These are phyloP conservation scores for Panagrolaimus sp. DNA, from an alignment of 1,140 invertebrate genomes.

Conservation along the genomic window DNA sequence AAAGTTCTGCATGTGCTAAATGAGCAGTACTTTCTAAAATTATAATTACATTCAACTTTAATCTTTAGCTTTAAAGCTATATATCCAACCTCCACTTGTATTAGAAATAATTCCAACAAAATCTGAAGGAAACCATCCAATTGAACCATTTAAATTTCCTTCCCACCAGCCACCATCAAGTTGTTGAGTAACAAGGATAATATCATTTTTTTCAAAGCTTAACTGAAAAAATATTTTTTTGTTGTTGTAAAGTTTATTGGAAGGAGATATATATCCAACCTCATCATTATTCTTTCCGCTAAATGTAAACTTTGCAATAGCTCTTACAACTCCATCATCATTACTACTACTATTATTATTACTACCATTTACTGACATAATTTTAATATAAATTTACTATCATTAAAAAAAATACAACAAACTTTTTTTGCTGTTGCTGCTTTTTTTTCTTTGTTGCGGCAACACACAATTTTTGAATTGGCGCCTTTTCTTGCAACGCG, in stretches of 20 bases:
- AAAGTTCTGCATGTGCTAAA: background rate
- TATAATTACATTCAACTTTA: constrained; percentile 2
- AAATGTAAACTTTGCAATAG: constrained; percentile 78
- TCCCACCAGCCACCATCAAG: constrained; percentile 98
- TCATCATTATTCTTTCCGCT: constrained; percentile 94
- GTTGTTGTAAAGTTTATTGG: background rate
- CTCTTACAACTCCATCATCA: constrained; percentile 63
- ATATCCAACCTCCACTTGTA: constrained; percentile 16
- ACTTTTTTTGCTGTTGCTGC: too few species aligned
- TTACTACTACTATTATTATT: background rate
- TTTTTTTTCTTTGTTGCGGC: too few species aligned
- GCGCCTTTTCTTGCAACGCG: too few species aligned
- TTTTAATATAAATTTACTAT: background rate
- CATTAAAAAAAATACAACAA: too few species aligned
- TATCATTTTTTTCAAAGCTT: constrained; percentile 88
- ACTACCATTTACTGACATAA: constrained; percentile 7
- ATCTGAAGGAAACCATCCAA: constrained; percentile 96
- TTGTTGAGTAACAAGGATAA: constrained; percentile 88
- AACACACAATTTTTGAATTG: too few species aligned
- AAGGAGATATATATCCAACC: too few species aligned
- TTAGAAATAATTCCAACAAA: constrained; percentile 69
- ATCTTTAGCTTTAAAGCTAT: background rate
- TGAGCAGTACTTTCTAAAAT: constrained; percentile 1
- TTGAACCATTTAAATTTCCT: constrained; percentile 83
- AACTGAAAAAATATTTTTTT: constrained; percentile 67